Evolutionary conservation across 1,140 invertebrate genomes (phyloP).

Genomic region (Atta cephalotes): DNA sequence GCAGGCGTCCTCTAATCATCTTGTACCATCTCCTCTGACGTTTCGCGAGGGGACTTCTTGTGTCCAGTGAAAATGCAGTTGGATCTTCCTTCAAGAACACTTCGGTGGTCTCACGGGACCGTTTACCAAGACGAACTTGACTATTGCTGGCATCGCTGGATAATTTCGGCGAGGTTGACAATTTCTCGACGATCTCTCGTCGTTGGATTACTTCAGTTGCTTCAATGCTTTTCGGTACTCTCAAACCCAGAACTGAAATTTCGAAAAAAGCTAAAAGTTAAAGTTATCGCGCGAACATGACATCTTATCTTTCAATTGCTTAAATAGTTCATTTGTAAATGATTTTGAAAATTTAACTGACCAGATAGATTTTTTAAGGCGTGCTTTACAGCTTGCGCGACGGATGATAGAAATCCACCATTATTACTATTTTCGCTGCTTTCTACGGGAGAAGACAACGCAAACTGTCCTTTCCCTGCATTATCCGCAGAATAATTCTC

Average conservation of each 20-base stretch:
- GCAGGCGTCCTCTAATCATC: conserved; percentile 60
- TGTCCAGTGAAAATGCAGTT: background rate
- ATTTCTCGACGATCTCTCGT: background rate
- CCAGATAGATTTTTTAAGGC: conserved; percentile 80
- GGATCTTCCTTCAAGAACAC: background rate
- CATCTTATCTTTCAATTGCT: background rate
- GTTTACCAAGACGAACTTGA: conserved; percentile 45
- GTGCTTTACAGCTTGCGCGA: conserved; percentile 78
- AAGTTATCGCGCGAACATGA: background rate
- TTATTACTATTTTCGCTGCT: conserved; percentile 18
- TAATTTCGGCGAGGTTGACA: background rate
- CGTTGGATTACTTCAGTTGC: background rate
- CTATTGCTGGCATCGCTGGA: background rate
- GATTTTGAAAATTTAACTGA: conserved; percentile 53
- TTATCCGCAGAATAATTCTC: conserved; percentile 38
- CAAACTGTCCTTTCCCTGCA: background rate
- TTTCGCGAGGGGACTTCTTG: conserved; percentile 60
- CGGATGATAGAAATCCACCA: conserved; percentile 75
- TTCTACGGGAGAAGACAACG: background rate
- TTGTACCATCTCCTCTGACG: conserved; percentile 62
- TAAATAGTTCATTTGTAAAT: background rate
- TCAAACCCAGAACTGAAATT: background rate
- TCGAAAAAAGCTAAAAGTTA: background rate
- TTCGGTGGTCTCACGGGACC: conserved; percentile 43
- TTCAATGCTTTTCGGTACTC: background rate